Evolutionary conservation across 2,888 invertebrate genomes (phyloP).

Genomic region (Caenorhabditis wallacei): DNA sequence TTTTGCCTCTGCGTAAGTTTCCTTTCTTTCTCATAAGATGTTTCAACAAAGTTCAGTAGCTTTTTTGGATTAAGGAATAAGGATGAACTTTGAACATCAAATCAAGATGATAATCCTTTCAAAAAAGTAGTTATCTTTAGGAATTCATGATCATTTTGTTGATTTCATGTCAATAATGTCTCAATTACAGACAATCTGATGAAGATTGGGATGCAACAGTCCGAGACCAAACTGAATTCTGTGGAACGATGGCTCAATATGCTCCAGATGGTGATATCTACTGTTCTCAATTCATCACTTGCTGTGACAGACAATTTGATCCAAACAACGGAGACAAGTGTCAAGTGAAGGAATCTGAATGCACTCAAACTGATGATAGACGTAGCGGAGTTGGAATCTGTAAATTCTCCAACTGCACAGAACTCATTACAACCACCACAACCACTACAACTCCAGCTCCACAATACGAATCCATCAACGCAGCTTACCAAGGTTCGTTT

Average conservation of each 20-base stretch:
- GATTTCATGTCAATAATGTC: neutral
- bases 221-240: conserved; percentile 58
- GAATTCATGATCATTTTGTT: neutral
- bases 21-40: neutral
- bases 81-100: neutral
- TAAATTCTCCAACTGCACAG: conserved; percentile 68
- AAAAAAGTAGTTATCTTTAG: neutral
- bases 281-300: conserved; percentile 54
- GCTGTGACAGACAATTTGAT: conserved; percentile 64
- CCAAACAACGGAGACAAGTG: conserved; percentile 71
- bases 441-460: conserved; percentile 66
- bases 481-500: conserved; percentile 54
- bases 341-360: conserved; percentile 54
- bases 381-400: conserved; percentile 49
- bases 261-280: conserved; percentile 39
- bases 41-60: neutral
- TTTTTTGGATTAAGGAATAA: too few relatives aligned
- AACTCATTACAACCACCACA: conserved; percentile 71
- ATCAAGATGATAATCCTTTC: neutral
- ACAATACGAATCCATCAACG: conserved; percentile 52
- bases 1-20: conserved; percentile 42
- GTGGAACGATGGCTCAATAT: conserved; percentile 48
- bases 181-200: conserved; percentile 48
- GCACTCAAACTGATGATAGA: conserved; percentile 42
- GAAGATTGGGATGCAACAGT: conserved; percentile 63